Base-by-base conservation (phyloP, 1,140 invertebrate species). In the Drosophila azteca region DNA sequence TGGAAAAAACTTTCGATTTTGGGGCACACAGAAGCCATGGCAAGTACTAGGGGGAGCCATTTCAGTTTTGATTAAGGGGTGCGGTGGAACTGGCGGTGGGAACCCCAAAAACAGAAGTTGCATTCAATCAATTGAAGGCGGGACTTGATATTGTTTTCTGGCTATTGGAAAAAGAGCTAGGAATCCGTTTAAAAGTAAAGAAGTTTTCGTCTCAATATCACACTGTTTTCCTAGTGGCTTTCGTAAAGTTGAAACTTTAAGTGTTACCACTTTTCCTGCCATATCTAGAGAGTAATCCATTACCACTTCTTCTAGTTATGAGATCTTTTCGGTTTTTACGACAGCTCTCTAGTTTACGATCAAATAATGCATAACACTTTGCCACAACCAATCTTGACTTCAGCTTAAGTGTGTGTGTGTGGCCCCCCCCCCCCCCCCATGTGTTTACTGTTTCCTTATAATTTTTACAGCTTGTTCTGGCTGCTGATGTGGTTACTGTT, bases 391-490 rank as follows among this genome's bases (percentile, higher is more conserved):
- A 48, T 69, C 64, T 35, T 35, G 52, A 65, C 45, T 52, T 69
- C 58, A 22, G 65, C 45, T 69, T 70, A 58, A 69, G 57, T 44
- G 67, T 69, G 54, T 60, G 29, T 2, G 29, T 0, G 64, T 63
- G 57, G n/a, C n/a, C n/a, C n/a, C n/a, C n/a, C n/a, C n/a, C n/a
- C n/a, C n/a, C n/a, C n/a, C n/a, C n/a, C n/a, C n/a, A 66, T 67
- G 64, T 74, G 70, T 82, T 69, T 67, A 74, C 70, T 63, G 71
- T 85, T 85, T 82, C 45, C 82, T 70, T 87, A 78, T 85, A 81
- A 85, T 85, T 85, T 85, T 78, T 85, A 85, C 82, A 76, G 82
- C 83, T 87, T 85, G 82, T 85, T 87, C 62, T 60, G 46, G 31
- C 49, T 79, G 70, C 61, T 43, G 46, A 57, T 81, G 61, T 50